Evolutionary conservation across 2,888 invertebrate species (phyloP).

Genomic region (Sesia apiformis): DNA sequence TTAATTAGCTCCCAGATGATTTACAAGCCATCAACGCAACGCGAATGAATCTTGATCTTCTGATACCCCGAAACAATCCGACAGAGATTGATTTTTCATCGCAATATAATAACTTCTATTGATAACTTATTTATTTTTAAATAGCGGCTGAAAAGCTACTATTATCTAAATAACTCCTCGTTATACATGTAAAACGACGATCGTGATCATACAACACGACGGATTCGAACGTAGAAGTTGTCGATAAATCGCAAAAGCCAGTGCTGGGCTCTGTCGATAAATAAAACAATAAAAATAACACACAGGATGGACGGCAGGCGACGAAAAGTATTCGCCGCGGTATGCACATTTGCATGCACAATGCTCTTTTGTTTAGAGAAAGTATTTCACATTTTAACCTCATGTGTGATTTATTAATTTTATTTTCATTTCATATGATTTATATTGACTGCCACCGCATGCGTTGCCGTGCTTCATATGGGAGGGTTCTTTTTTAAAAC

Average conservation of each 20-base stretch:
- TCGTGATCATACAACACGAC: constrained; percentile 65
- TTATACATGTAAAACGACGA: constrained; percentile 36
- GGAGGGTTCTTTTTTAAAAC: background rate
- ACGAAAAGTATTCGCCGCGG: constrained; percentile 65
- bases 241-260: constrained; percentile 46
- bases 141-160: constrained; percentile 4
- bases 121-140: background rate
- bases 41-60: constrained; percentile 32
- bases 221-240: constrained; percentile 53
- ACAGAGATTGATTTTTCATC: background rate
- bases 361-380: constrained; percentile 72
- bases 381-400: constrained; percentile 70
- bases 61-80: background rate
- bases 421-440: constrained; percentile 65
- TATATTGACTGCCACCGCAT: constrained; percentile 40
- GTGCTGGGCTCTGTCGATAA: constrained; percentile 29
- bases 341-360: constrained; percentile 72
- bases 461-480: background rate
- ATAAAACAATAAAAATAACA: constrained; percentile 40
- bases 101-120: background rate
- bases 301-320: constrained; percentile 47
- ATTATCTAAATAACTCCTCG: background rate
- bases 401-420: constrained; percentile 56
- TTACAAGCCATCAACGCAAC: constrained; percentile 52
- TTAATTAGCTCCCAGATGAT: constrained; percentile 63